Evolutionary conservation across 2,888 invertebrate species (phyloP).

Genomic region (Lasioglossum villosulum): DNA sequence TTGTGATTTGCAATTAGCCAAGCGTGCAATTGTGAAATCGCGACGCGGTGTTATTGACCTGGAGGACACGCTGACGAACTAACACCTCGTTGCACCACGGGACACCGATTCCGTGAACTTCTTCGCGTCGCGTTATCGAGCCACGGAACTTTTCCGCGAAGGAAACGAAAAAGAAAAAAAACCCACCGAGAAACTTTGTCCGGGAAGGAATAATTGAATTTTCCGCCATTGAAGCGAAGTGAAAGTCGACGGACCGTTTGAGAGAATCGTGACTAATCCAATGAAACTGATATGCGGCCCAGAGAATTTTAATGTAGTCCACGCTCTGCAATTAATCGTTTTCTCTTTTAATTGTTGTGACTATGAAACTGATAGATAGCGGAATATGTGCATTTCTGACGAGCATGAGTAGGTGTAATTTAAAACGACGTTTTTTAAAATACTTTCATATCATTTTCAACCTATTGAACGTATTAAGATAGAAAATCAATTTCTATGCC

Average conservation of each 20-base stretch:
- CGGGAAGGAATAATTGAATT: neutral
- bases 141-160: neutral
- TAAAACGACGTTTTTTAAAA: no score
- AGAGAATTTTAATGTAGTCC: neutral
- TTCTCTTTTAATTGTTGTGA: neutral
- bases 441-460: no score
- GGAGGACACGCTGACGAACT: slow-evolving; percentile 67
- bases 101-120: slow-evolving; percentile 45
- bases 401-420: no score
- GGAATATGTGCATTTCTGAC: no score
- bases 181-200: neutral
- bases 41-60: slow-evolving; percentile 80
- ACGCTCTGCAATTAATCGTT: neutral
- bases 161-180: neutral
- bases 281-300: neutral
- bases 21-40: slow-evolving; percentile 82
- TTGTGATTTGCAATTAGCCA: slow-evolving; percentile 80
- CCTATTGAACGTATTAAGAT: no score
- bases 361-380: neutral
- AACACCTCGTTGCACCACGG: slow-evolving; percentile 52
- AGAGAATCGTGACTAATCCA: neutral
- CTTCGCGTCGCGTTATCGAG: neutral
- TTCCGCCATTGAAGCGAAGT: neutral
- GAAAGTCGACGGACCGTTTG: neutral
- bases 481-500: no score